A percentile compares a stretch with the other conserved stretches of the same genome.
Conservation (phyloP, 2,888 invertebrate genomes). For the Scaptomyza reducta region DNA sequence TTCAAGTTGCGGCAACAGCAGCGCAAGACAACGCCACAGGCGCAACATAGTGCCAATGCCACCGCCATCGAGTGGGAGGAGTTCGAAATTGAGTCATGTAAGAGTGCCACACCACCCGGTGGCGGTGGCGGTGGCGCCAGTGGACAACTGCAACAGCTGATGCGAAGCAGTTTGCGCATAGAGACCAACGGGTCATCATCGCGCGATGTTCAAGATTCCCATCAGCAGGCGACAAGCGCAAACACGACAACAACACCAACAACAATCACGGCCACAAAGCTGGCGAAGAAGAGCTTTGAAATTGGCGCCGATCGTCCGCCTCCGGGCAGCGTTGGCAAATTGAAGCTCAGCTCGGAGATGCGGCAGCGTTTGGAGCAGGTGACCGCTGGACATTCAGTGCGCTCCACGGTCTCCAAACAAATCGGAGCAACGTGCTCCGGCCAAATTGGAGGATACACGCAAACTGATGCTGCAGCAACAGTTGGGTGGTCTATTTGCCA, state of each 20-base stretch:
- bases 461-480: constrained; percentile 94
- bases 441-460: constrained; percentile 94
- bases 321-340: constrained; percentile 94
- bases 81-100: constrained; percentile 88
- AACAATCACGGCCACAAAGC: constrained; percentile 56
- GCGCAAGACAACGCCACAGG: constrained; percentile 91
- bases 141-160: constrained; percentile 60
- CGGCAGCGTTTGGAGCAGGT: constrained; percentile 94
- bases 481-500: constrained; percentile 86
- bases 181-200: constrained; percentile 60
- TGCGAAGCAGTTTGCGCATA: constrained; percentile 73
- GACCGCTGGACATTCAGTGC: constrained; percentile 93
- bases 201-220: constrained; percentile 27
- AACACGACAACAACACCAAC: constrained; percentile 35
- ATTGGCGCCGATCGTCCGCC: constrained; percentile 92
- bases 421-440: constrained; percentile 89
- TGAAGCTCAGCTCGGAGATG: constrained; percentile 96
- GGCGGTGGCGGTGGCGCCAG: constrained; percentile 16
- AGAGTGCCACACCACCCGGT: constrained; percentile 77
- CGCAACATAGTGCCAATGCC: constrained; percentile 83
- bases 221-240: constrained; percentile 27
- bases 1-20: constrained; percentile 94
- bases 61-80: constrained; percentile 93
- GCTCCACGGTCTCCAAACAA: constrained; percentile 90
- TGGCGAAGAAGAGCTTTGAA: constrained; percentile 88